Evolutionary conservation across 2,888 invertebrate genomes (phyloP), one percentile per base, ranked within the genome.

Genomic region (Lamellibrachia satsuma): DNA sequence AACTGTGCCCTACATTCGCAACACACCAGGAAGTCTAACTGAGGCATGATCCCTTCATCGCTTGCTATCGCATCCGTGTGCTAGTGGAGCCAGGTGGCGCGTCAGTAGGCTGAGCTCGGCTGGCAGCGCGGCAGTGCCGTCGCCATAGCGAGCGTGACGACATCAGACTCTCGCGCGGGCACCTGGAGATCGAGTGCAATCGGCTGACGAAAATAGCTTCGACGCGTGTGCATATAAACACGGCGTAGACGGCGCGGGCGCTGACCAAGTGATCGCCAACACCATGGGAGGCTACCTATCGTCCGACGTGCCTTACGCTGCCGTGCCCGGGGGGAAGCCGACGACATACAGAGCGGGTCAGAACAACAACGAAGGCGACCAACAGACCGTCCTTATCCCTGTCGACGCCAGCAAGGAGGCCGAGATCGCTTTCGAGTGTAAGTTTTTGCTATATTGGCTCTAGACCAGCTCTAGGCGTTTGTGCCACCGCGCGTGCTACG

Each of bases 181-280:
- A 75, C 75, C 75, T 75, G 75, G 75, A 75, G 75, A 11, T 4
- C 3, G 75, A 75, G 75, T 75, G 75, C 22, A 75, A 75, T 75
- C 15, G 22, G 22, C 22, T n/a, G 11, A 75, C 75, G 75, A 6
- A 75, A 75, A 75, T 75, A 75, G 75, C 75, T 22, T n/a, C 15
- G 75, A 75, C 75, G 75, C 75, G 75, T 75, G 75, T 75, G 75
- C 75, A 75, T n/a, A 75, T 75, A 75, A 75, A 75, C 75, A 75
- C 75, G 15, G 75, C 75, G 75, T 15, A 75, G 75, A 75, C 75
- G 15, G 15, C 75, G 75, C 75, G 6, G 75, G 75, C 22, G 75
- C 75, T 22, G 75, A 22, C 22, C 75, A 22, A 22, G 75, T n/a
- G 75, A 22, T 75, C 75, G 22, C 75, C 22, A 75, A n/a, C 75